Conservation (phyloP, 2,113 vertebrate genomes). For the Ancistrus triradiatus region DNA sequence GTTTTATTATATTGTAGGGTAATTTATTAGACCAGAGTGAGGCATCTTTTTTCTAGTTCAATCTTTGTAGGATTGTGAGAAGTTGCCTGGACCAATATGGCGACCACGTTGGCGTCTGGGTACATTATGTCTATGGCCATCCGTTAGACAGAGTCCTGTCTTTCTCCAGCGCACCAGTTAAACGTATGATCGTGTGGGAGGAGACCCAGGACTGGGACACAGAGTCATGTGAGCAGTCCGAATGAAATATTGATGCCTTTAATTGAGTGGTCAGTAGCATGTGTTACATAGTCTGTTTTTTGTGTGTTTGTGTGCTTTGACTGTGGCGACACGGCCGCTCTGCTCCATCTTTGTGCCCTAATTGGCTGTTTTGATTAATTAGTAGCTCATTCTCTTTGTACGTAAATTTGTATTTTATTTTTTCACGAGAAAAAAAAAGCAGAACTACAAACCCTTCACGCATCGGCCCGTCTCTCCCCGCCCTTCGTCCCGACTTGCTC, state of each 20-base stretch:
- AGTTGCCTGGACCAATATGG: no score
- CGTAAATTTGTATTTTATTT: no score
- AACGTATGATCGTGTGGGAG: constrained; percentile 59
- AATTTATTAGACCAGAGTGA: no score
- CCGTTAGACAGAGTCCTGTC: constrained; percentile 72
- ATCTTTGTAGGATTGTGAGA: no score
- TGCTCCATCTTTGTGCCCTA: neutral
- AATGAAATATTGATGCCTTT: constrained; percentile 73
- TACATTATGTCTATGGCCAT: no score
- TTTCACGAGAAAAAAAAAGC: no score
- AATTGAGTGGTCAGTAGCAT: constrained; percentile 74
- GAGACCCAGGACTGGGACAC: constrained; percentile 7
- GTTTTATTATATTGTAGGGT: no score
- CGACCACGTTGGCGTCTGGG: no score
- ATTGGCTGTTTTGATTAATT: constrained; percentile 22
- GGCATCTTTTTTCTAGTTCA: no score
- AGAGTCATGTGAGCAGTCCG: constrained; percentile 56
- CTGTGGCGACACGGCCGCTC: neutral
- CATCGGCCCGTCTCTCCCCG: constrained; percentile 9
- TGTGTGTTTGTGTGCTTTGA: no score
- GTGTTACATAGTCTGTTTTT: constrained; percentile 63
- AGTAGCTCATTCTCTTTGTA: constrained; percentile 24
- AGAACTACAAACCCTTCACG: constrained; percentile 7
- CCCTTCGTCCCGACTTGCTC: constrained; percentile 9
- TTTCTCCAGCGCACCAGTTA: constrained; percentile 71